A percentile compares a stretch with the other conserved stretches of the same genome.
Conservation (phyloP, 1,140 invertebrate genomes). For the Sminthurides bifidus region DNA sequence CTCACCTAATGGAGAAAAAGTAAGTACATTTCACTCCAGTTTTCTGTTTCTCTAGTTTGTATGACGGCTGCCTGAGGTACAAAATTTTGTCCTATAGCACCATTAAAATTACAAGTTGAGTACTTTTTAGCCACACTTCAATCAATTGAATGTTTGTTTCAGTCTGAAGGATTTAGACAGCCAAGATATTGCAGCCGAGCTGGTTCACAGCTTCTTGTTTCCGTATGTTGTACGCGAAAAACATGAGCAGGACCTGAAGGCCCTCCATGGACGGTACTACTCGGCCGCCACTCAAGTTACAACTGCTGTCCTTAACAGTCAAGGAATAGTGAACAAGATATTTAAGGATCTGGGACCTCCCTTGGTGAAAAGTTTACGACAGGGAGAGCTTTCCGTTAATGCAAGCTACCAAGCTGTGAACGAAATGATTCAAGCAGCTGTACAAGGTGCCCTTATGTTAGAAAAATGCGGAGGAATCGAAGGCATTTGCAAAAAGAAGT, state of each 20-base stretch:
- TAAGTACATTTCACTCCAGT: slow-evolving; percentile 11
- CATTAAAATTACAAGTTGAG: not conserved
- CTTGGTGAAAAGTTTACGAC: slow-evolving; percentile 3
- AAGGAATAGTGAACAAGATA: slow-evolving; percentile 11
- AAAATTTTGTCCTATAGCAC: slow-evolving; percentile 5
- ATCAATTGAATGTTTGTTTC: too few species aligned
- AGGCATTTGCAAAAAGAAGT: too few species aligned
- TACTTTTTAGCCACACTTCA: slow-evolving; percentile 30
- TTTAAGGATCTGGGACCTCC: slow-evolving; percentile 5
- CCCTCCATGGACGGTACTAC: slow-evolving; percentile 11
- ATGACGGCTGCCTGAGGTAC: not conserved
- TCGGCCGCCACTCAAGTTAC: slow-evolving; percentile 16
- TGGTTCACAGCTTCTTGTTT: slow-evolving; percentile 50
- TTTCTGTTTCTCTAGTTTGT: slow-evolving; percentile 2
- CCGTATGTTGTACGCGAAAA: slow-evolving; percentile 42
- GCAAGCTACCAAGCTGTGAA: slow-evolving; percentile 5
- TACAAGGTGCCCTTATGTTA: slow-evolving; percentile 2
- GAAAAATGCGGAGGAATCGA: too few species aligned
- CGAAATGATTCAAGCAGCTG: slow-evolving; percentile 14
- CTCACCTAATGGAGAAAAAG: slow-evolving; percentile 36
- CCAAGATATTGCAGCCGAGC: slow-evolving; percentile 48
- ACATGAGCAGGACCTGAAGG: slow-evolving; percentile 1
- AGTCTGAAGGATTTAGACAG: slow-evolving; percentile 40
- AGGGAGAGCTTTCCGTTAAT: slow-evolving; percentile 4
- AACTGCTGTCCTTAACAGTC: slow-evolving; percentile 5